Evolutionary conservation across 2,797 vertebrate genomes (phyloP).

Genomic region (Clarias platycephalus): DNA sequence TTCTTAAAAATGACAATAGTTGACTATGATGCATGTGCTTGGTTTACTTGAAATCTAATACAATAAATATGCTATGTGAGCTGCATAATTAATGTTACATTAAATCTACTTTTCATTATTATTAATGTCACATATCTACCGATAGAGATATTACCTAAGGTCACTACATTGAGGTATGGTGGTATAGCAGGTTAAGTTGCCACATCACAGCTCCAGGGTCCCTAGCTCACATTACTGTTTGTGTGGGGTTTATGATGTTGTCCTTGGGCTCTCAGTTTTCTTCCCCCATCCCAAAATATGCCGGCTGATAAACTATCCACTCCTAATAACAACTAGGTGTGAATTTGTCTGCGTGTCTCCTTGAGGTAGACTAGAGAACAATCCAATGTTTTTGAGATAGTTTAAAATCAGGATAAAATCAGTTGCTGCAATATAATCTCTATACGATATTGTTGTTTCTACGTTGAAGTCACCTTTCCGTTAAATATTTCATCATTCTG

Average conservation of each 20-base stretch:
- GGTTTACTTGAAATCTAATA: neutral
- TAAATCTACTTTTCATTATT: neutral
- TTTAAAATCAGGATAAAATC: neutral
- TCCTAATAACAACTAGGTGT: neutral
- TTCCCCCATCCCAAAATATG: neutral
- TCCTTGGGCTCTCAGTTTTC: neutral
- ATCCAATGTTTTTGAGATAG: neutral
- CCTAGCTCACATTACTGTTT: constrained; percentile 14
- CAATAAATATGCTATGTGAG: neutral
- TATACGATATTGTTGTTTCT: neutral
- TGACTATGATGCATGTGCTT: neutral
- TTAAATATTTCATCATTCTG: neutral
- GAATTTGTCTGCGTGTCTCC: neutral
- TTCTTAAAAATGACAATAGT: neutral
- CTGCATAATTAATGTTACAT: neutral
- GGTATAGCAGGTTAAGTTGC: neutral
- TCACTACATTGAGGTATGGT: neutral
- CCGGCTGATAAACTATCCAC: no score
- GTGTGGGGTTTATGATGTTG: neutral
- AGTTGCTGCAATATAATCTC: neutral
- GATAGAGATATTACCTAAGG: neutral
- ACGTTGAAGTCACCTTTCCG: neutral
- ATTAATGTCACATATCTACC: neutral
- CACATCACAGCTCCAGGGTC: neutral
- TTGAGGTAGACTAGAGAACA: neutral